Base-by-base conservation (phyloP, 2,888 invertebrate species). In the Carterocephalus palaemon region DNA sequence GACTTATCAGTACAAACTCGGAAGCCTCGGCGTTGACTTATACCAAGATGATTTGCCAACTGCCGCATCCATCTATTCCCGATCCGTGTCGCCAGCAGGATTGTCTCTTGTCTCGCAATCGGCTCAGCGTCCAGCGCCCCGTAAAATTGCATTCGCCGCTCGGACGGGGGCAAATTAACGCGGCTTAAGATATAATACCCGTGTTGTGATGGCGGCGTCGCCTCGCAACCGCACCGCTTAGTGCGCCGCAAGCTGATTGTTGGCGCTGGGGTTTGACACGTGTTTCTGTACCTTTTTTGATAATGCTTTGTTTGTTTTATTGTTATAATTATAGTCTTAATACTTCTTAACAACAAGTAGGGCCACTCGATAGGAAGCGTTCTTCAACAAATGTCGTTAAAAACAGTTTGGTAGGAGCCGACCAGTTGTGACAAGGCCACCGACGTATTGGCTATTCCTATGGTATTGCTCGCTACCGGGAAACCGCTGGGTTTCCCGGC, bases 131-230 rank as follows among this genome's bases (percentile, higher is more conserved):
- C 60, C 82, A 75, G 50, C 72, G 70, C 71, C 64, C 67, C 85
- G 84, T 79, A 83, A 86, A 87, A 87, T 87, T 87, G 85, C 85
- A 75, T 86, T 83, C 81, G 86, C 80, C 86, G 84, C 73, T 71
- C 76, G 70, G 71, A 67, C 74, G 75, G 47, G 42, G 48, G 47
- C 54, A 75, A 79, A 82, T 83, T 82, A 83, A 75, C 77, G 42
- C 41, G 65, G 82, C 81, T 82, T 83, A 81, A 70, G 75, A 74
- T 72, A 70, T 79, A 79, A 80, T 75, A 81, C 74, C 81, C 75
- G 80, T 83, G 82, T 82, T 81, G 79, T 80, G 79, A 77, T 72
- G 62, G 67, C 66, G 65, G 53, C 15, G 28, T 28, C 56, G 61
- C 62, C n/a, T n/a, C 76, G 74, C 81, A 54, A 79, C 74, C 78